Base-by-base conservation (phyloP, 2,113 vertebrate species). In the Murina feae region DNA sequence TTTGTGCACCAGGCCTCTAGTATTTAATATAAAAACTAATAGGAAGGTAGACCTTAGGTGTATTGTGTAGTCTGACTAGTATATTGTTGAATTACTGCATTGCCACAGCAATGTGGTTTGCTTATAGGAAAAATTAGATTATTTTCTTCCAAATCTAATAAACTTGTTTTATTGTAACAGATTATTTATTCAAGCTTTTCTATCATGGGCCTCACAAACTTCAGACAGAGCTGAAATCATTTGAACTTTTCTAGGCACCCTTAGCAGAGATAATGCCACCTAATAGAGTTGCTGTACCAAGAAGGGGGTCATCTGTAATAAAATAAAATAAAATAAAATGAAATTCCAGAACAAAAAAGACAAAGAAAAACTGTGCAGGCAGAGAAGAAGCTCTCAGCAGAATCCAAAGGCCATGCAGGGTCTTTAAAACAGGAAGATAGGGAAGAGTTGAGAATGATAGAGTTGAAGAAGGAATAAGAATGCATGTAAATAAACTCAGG, bases 311-410 rank as follows among this genome's bases (percentile, higher is more conserved):
- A 17, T 66, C 63, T 66, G 63, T 66, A 66, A n/a, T 32, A 65
- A 20, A 53, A 53, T 53, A 53, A 63, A 63, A 23, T 58, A 58
- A 55, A 72, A 81, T 65, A 37, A 69, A 86, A 37, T 90, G 35
- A 92, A 28, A 93, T 72, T 89, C 32, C 18, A 88, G 65, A 30
- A 85, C 28, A 30, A 87, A 92, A 95, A 82, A 68, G 8, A 63
- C 28, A 44, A 39, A 63, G 12, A 44, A 39, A 86, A 74, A 90
- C 69, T 49, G 12, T 32, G 7, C 25, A 88, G 39, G 18, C 39
- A 60, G 28, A 88, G 32, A 93, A 90, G 84, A 17, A 47, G 12
- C 42, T 78, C 5, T 86, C 16, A 12, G 91, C 68, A 91, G 68
- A 94, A 82, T 93, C n/a, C 51, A 80, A n/a, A 92, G 39, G 60